Conservation (phyloP, 2,888 invertebrate genomes). For the Eupithecia pulchellata region DNA sequence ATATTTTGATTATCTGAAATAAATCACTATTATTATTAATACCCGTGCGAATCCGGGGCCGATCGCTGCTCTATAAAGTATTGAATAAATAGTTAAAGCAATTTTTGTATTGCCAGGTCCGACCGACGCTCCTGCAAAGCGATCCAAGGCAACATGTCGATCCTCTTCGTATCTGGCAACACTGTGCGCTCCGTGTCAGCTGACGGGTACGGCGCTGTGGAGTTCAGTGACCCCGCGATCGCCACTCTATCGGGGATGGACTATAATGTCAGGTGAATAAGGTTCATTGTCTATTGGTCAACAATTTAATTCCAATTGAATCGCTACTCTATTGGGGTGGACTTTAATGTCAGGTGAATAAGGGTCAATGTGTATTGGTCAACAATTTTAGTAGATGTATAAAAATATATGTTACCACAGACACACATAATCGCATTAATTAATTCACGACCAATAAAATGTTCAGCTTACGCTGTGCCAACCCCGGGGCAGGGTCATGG, state of each 20-base stretch:
- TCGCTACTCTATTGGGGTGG: conserved; percentile 60
- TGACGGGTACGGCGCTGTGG: conserved; percentile 52
- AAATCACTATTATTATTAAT: no score
- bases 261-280: conserved; percentile 57
- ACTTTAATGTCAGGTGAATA: conserved; percentile 59
- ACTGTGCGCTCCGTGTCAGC: conserved; percentile 83
- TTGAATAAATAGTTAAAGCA: neutral
- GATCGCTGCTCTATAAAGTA: no score
- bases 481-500: no score
- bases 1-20: no score
- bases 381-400: no score
- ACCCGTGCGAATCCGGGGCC: no score
- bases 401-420: no score
- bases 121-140: conserved; percentile 90
- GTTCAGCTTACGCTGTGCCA: no score
- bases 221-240: conserved; percentile 55
- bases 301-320: neutral
- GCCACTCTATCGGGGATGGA: conserved; percentile 61
- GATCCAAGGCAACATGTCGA: conserved; percentile 78
- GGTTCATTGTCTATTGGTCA: neutral
- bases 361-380: neutral
- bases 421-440: no score
- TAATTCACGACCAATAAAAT: no score
- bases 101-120: conserved; percentile 57
- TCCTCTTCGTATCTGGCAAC: conserved; percentile 84